Conservation (phyloP, 92 coral and sea anemone species). For the Porites divaricata region DNA sequence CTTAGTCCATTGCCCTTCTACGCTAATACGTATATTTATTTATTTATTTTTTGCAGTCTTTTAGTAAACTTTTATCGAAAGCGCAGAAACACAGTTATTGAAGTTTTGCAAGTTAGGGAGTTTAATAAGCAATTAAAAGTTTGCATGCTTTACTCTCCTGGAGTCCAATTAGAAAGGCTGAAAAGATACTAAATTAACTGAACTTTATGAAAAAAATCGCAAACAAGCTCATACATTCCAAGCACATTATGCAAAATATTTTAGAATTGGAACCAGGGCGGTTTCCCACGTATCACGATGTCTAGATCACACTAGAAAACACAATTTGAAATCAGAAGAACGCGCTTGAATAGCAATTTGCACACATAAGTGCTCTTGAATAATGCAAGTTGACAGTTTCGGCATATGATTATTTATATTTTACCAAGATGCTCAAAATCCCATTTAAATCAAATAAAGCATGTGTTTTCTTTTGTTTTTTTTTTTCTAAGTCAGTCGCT, state of each 20-base stretch:
- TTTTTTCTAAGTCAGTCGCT: neutral
- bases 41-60: no score
- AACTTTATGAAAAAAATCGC: neutral
- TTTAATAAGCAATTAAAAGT: neutral
- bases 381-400: constrained; percentile 2
- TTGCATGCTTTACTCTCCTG: neutral
- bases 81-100: neutral
- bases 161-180: neutral
- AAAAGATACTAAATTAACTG: neutral
- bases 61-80: no score
- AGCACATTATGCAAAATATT: neutral
- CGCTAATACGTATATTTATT: no score
- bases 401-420: neutral
- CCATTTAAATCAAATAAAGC: neutral
- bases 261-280: neutral
- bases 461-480: neutral
- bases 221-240: neutral
- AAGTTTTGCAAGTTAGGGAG: neutral
- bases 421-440: neutral
- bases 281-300: neutral
- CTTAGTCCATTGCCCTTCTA: no score
- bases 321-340: neutral
- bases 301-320: neutral
- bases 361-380: neutral
- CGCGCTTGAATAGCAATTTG: neutral